phyloP scores from a whole-genome alignment of 2,113 vertebrate genomes.

The Centropristis striata region DNA sequence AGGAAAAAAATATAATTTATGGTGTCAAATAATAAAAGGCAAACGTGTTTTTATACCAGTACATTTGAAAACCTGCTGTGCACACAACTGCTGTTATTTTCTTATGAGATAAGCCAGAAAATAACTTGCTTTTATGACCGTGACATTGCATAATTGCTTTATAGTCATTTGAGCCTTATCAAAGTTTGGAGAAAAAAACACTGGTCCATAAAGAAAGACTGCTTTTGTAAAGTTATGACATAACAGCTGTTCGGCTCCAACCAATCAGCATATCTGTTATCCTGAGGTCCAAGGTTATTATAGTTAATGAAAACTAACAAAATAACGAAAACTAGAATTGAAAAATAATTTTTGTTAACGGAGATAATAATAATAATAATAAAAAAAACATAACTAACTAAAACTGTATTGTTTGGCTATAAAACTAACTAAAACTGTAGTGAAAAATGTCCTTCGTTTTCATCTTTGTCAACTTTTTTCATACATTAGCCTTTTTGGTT shows the following conservation, averaged over 20 bases:
- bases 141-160: background rate
- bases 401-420: too few relatives aligned
- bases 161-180: conserved; percentile 3
- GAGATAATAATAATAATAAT: too few relatives aligned
- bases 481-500: too few relatives aligned
- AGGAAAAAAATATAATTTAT: background rate
- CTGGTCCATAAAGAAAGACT: background rate
- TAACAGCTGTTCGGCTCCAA: background rate
- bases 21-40: background rate
- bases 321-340: too few relatives aligned
- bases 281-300: too few relatives aligned
- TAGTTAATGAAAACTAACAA: too few relatives aligned
- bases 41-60: background rate
- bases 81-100: conserved; percentile 7
- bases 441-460: too few relatives aligned
- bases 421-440: too few relatives aligned
- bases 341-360: too few relatives aligned
- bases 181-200: background rate
- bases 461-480: too few relatives aligned
- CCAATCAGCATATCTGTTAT: background rate
- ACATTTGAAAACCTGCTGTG: conserved; percentile 10
- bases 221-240: background rate
- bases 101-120: conserved; percentile 39
- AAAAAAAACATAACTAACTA: too few relatives aligned
- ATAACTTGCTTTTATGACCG: conserved; percentile 37